phyloP scores from a whole-genome alignment of 2,113 vertebrate genomes.

The Mystacornis crossleyi region DNA sequence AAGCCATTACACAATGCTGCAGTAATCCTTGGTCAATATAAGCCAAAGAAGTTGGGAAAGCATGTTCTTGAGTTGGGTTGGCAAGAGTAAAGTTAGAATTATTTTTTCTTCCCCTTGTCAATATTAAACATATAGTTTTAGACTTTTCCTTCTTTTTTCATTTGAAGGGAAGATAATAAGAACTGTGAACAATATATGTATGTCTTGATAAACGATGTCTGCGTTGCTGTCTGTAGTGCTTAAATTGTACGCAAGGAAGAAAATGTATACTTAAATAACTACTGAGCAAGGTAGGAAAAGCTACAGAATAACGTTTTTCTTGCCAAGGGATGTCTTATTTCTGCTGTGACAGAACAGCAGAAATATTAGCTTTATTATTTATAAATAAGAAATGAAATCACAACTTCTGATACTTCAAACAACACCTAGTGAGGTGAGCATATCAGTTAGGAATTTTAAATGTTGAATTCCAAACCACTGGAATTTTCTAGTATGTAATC shows the following conservation, averaged over 20 bases:
- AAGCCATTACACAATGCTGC: not conserved
- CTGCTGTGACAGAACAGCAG: not conserved
- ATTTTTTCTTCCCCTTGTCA: not conserved
- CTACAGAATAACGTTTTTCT: not conserved
- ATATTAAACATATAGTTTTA: not conserved
- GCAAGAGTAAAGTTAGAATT: not conserved
- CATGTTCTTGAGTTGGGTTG: accelerated
- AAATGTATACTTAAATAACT: not conserved
- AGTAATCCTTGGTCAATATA: not conserved
- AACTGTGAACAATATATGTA: not conserved
- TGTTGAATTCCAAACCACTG: not conserved
- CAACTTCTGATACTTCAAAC: not conserved
- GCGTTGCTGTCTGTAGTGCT: not conserved
- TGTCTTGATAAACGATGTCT: not conserved
- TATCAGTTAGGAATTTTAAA: not conserved
- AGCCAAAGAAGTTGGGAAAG: not conserved
- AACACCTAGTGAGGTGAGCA: not conserved
- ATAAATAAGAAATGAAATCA: not conserved
- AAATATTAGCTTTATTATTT: not conserved
- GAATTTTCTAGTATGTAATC: not conserved
- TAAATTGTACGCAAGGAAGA: not conserved
- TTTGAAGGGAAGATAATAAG: not conserved
- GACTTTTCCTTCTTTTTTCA: not conserved
- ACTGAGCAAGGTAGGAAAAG: not conserved
- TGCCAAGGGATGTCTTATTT: not conserved